These are phyloP conservation scores for Polydrusus cervinus DNA, from an alignment of 2,888 invertebrate species.

Conservation along the genomic window DNA sequence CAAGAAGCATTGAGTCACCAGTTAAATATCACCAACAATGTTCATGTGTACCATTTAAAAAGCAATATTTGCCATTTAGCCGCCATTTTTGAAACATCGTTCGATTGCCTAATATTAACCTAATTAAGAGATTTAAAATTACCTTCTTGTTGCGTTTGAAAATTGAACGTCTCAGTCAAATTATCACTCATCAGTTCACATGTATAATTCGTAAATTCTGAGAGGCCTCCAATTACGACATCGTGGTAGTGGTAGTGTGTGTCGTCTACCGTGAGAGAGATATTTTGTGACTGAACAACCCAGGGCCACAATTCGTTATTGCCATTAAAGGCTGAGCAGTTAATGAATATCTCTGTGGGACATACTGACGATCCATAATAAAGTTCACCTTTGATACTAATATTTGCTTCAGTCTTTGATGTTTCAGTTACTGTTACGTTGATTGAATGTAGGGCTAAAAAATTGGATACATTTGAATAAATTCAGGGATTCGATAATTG, in stretches of 20 bases:
- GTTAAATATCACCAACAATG: no score
- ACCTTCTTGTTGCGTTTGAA: conserved; percentile 11
- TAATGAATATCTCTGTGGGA: neutral
- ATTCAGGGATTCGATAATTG: neutral
- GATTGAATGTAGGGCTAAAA: neutral
- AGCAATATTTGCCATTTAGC: no score
- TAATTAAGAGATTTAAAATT: neutral
- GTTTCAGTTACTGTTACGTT: neutral
- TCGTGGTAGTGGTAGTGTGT: neutral
- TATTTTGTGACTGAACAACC: neutral
- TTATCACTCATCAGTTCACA: neutral
- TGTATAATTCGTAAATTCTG: conserved; percentile 21
- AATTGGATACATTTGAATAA: neutral
- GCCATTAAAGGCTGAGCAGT: neutral
- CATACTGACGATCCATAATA: neutral
- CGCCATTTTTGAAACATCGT: no score
- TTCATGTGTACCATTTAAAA: no score
- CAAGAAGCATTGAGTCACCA: no score
- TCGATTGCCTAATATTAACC: no score
- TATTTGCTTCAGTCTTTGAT: neutral
- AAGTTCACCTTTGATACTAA: neutral
- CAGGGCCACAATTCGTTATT: neutral
- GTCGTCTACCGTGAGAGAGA: neutral
- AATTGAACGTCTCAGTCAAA: neutral
- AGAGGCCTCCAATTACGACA: neutral